Base-by-base conservation (phyloP, 2,113 vertebrate genomes). In the Polypterus bichir region DNA sequence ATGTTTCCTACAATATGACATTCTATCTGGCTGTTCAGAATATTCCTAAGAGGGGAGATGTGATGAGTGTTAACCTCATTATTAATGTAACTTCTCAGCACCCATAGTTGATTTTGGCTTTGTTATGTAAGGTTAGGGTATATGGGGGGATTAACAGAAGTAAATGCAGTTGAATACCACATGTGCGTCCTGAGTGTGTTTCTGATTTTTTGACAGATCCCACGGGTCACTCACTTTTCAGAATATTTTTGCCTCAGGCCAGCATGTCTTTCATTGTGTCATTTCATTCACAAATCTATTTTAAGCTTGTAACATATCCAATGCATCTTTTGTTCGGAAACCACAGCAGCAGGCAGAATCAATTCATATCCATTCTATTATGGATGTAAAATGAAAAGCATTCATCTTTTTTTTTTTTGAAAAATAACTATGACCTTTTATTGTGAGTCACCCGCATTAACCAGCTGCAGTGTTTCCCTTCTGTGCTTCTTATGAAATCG, bases 401-500 rank as follows among this genome's bases (percentile, higher is more conserved):
- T 48, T 10, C n/a, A 45, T 48, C 52, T 46, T 47, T 62, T 9
- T 55, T 27, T 5, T 10, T 11, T 5, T 47, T 48, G 3, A 46
- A 47, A 44, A 11, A 57, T 7, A 45, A 57, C 27, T 9, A 8
- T 57, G 54, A 57, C 62, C 62, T 63, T 57, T 57, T 49, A 7
- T 44, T 63, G 9, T 56, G 46, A 47, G 46, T 47, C 46, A 46
- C 10, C 62, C 10, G 47, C 46, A 53, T 47, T 45, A 65, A 44
- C 66, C 47, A 54, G 49, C 51, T 44, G 54, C 7, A 73, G 54
- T 54, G 68, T 27, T 66, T 54, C 67, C 45, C 48, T 56, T 48
- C 48, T 27, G 59, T 62, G 56, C 61, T 71, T 70, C 64, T 62
- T 62, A 9, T 44, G 54, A 62, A 62, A 54, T 3, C 62, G 3